These are phyloP conservation scores for Semnornis frantzii DNA, from an alignment of 2,113 vertebrate genomes.

Conservation along the genomic window DNA sequence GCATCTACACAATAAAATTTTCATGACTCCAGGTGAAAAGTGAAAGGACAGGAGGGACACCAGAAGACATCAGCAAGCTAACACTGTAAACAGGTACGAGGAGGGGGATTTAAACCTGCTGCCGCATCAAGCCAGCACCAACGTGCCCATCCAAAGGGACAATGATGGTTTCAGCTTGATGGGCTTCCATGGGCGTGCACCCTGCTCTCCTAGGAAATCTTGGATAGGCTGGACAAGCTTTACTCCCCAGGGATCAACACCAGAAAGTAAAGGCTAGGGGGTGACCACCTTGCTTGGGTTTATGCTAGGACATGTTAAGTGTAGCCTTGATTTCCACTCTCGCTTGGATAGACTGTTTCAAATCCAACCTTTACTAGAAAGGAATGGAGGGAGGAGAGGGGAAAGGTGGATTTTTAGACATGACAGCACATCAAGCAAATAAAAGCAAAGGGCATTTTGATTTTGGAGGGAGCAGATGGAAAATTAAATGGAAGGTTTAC, in stretches of 20 bases:
- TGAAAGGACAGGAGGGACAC: neutral
- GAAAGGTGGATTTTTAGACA: slow-evolving; percentile 18
- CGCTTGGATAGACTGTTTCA: neutral
- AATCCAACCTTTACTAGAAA: neutral
- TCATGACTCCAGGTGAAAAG: neutral
- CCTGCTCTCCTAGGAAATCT: neutral
- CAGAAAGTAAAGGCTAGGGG: neutral
- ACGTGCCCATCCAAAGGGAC: neutral
- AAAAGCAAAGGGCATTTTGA: slow-evolving; percentile 26
- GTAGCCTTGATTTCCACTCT: neutral
- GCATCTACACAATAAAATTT: neutral
- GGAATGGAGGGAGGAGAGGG: neutral
- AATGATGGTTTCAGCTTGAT: neutral
- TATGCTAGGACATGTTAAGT: neutral
- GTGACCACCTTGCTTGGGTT: rapidly evolving
- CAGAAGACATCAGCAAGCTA: neutral
- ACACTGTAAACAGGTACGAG: neutral
- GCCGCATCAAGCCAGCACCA: neutral
- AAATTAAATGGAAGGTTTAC: slow-evolving; percentile 2
- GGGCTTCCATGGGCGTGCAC: rapidly evolving
- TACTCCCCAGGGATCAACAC: neutral
- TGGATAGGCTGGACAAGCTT: neutral
- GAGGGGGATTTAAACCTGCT: neutral
- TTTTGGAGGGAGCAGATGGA: slow-evolving; percentile 3
- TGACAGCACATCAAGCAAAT: neutral